Evolutionary conservation across 1,140 invertebrate species (phyloP).

Genomic region (Drosophila mauritiana): DNA sequence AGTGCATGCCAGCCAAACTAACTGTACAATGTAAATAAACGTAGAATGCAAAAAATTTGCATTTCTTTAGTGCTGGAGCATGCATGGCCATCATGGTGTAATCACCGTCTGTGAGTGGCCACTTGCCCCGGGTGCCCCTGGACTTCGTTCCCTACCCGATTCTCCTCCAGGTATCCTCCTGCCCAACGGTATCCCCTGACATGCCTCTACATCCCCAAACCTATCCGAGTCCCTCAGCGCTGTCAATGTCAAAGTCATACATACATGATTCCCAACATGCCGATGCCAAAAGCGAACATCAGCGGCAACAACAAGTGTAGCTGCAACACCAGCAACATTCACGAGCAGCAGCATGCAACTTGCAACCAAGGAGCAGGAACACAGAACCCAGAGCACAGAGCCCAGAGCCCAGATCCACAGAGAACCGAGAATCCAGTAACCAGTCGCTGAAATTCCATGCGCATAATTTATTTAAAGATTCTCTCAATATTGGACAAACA

Average conservation of each 20-base stretch:
- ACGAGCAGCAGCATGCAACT: conserved; percentile 38
- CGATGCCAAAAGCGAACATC: conserved; percentile 64
- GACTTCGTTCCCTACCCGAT: background rate
- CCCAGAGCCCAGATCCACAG: background rate
- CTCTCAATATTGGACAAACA: conserved; percentile 78
- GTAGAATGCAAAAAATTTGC: conserved; percentile 64
- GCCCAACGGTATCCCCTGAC: conserved; percentile 11
- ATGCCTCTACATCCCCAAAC: background rate
- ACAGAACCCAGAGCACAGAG: background rate
- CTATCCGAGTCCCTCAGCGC: conserved; percentile 16
- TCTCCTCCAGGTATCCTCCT: background rate
- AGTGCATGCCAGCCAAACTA: conserved; percentile 57
- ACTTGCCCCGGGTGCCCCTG: conserved; percentile 1
- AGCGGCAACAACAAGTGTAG: conserved; percentile 27
- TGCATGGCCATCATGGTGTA: conserved; percentile 43
- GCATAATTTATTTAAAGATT: conserved; percentile 81
- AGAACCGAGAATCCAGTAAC: background rate
- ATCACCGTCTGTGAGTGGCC: conserved; percentile 37
- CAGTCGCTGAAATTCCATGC: conserved; percentile 66
- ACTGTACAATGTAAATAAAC: conserved; percentile 74
- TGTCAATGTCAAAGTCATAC: conserved; percentile 80
- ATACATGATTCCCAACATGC: conserved; percentile 75
- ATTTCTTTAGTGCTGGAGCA: conserved; percentile 31
- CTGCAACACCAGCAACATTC: conserved; percentile 19
- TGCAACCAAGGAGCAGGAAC: conserved; percentile 15